phyloP scores from a whole-genome alignment of 2,888 invertebrate genomes.

The Mythimna albipuncta region DNA sequence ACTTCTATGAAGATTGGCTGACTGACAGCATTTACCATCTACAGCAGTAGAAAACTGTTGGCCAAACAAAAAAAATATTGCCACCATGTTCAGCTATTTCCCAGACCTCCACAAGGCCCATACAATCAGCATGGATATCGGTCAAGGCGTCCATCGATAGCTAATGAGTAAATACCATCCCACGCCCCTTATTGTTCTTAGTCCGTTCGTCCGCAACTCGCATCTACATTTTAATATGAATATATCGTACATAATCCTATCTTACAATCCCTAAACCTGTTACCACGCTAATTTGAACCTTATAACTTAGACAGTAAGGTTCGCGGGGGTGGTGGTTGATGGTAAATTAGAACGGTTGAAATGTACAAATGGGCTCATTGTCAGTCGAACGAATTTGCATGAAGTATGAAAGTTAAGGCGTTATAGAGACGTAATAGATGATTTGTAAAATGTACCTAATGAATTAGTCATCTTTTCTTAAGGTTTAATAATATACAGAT shows the following conservation, averaged over 20 bases:
- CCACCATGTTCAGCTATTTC: constrained; percentile 25
- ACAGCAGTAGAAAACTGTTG: background rate
- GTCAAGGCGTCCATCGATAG: constrained; percentile 88
- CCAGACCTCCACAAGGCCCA: constrained; percentile 52
- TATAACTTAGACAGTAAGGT: constrained; percentile 50
- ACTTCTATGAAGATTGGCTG: background rate
- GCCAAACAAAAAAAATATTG: background rate
- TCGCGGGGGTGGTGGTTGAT: constrained; percentile 8
- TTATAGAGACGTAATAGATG: constrained; percentile 80
- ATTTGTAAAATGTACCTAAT: constrained; percentile 73
- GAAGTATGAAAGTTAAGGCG: constrained; percentile 86
- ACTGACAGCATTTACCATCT: no score
- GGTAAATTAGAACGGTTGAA: constrained; percentile 61
- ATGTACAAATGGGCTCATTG: constrained; percentile 86
- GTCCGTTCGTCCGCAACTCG: constrained; percentile 82
- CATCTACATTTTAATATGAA: constrained; percentile 86
- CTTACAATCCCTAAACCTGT: constrained; percentile 9
- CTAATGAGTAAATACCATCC: constrained; percentile 87
- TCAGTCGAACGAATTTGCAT: constrained; percentile 88
- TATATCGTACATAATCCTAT: constrained; percentile 69
- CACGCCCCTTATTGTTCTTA: constrained; percentile 88
- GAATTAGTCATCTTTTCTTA: constrained; percentile 64
- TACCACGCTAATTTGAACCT: constrained; percentile 44
- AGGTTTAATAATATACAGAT: constrained; percentile 37
- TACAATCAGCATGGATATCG: constrained; percentile 83